phyloP scores from a whole-genome alignment of 2,113 vertebrate genomes.

The Gobio gobio region DNA sequence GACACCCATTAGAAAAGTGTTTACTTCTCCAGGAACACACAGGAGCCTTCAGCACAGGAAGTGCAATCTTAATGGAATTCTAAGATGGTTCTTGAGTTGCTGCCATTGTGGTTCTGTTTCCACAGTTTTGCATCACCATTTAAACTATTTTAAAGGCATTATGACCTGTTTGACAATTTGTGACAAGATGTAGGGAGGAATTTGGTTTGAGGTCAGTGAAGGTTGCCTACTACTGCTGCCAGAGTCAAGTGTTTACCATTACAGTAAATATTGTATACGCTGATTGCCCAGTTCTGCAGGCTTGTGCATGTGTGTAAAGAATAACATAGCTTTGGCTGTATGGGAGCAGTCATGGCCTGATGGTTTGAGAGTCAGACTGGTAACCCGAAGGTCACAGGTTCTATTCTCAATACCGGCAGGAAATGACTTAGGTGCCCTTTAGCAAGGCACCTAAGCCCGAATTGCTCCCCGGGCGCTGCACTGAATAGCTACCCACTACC shows the following conservation, averaged over 20 bases:
- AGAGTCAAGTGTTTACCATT: conserved; percentile 34
- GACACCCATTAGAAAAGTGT: conserved; percentile 40
- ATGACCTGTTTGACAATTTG: background rate
- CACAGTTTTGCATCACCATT: background rate
- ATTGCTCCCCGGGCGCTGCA: no score
- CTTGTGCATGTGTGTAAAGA: background rate
- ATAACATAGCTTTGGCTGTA: conserved; percentile 2
- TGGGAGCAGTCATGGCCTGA: no score
- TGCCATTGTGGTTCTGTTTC: conserved; percentile 52
- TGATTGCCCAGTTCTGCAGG: conserved; percentile 1
- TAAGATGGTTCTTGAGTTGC: conserved; percentile 39
- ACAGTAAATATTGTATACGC: background rate
- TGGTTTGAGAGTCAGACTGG: no score
- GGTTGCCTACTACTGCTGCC: background rate
- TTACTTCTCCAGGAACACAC: conserved; percentile 57
- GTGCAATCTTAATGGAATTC: conserved; percentile 52
- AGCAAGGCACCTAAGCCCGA: no score
- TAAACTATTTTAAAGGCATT: background rate
- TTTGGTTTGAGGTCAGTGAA: background rate
- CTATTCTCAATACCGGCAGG: no score
- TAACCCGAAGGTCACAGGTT: no score
- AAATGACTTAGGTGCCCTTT: no score
- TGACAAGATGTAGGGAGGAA: background rate
- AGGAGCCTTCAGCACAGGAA: conserved; percentile 55
- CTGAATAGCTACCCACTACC: no score